Evolutionary conservation across 1,140 invertebrate species (phyloP), one percentile per base, ranked within the genome.

Genomic region (Paralvinella palmiformis): DNA sequence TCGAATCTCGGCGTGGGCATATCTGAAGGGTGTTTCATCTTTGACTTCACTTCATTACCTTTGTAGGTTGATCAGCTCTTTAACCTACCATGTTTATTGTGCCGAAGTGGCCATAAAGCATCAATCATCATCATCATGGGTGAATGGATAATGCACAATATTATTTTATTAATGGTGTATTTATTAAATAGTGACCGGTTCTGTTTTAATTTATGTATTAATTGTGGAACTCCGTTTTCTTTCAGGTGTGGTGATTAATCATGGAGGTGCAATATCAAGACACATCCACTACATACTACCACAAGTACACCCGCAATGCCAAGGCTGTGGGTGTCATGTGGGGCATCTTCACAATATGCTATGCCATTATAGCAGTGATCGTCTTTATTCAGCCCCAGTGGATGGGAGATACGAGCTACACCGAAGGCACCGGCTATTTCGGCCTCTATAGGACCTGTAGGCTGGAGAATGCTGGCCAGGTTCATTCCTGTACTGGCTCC

Each of bases 381-480:
- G 90, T 93, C 0, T 96, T 98, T 77, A 87, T 96, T 20, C 95
- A 95, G 59, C 94, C 94, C 6, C 94, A 98, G 82, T 98, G 95
- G 85, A 90, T 89, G 87, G 73, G 94, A 85, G 85, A 86, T 73
- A 79, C 85, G 0, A 73, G 88, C 59, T 86, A 90, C 53, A 89
- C 90, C 50, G 88, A 91, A 63, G 89, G 89, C 74, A 89, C 91
- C 0, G 93, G 92, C 17, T 91, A 91, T 79, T 90, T 96, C 74
- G 93, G 94, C 2, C 81, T 96, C n/a, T 96, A 91, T 89, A 88
- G 89, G 67, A 87, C 87, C 59, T 96, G 92, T 79, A 83, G 80
- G 65, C 83, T 86, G 59, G 64, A 78, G 75, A 74, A 67, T 74
- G 77, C 62, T 77, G 73, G 20, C 7, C 64, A 62, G 37, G 32